phyloP scores from a whole-genome alignment of 2,113 vertebrate species.

The Zapornia atra region DNA sequence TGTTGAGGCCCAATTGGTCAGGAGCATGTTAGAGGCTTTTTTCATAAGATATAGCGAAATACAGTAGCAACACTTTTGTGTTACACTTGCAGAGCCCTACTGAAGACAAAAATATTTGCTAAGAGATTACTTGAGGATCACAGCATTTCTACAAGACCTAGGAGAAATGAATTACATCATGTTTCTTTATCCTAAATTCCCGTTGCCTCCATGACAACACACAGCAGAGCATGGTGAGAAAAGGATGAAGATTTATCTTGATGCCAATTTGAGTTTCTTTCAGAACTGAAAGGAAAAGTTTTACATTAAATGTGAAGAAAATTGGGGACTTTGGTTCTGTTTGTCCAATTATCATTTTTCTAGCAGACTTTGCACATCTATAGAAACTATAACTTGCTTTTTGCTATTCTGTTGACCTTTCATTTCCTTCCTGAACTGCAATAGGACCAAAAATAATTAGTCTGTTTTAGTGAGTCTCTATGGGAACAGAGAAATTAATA shows the following conservation, averaged over 20 bases:
- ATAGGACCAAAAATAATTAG: not conserved
- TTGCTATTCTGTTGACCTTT: not conserved
- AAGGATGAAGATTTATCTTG: not conserved
- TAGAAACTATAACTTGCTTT: not conserved
- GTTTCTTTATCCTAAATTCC: not conserved
- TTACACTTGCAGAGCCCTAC: not conserved
- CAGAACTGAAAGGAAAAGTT: not conserved
- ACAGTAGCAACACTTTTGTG: not conserved
- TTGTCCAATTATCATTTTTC: not conserved
- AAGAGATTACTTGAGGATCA: not conserved
- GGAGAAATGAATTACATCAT: rapidly evolving
- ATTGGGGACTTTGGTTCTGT: not conserved
- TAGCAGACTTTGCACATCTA: not conserved
- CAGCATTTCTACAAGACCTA: not conserved
- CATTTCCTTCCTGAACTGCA: not conserved
- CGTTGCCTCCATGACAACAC: not conserved
- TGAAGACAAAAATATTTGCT: not conserved
- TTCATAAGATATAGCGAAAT: not conserved
- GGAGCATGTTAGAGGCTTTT: not conserved
- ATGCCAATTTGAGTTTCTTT: not conserved
- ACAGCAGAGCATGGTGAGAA: not conserved
- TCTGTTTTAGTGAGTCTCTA: not conserved
- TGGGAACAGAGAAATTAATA: not conserved
- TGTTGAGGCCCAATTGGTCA: not conserved
- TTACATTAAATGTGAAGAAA: not conserved